Conservation (phyloP, 2,113 vertebrate species). For the Hypomesus transpacificus region DNA sequence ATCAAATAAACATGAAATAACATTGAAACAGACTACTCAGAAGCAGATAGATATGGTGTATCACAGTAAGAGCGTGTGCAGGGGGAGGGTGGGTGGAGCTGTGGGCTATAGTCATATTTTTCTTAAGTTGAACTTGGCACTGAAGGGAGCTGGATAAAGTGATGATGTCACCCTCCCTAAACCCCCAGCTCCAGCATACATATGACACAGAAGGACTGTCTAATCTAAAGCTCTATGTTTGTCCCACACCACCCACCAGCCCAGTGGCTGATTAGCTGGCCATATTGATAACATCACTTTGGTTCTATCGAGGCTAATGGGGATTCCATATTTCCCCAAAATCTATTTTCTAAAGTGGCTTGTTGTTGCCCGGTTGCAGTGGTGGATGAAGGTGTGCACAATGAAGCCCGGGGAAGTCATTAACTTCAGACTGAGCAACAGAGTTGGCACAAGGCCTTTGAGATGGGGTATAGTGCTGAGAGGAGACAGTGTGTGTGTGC, state of each 20-base stretch:
- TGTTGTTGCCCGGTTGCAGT: slow-evolving; percentile 46
- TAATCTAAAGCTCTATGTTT: background rate
- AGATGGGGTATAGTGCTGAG: slow-evolving; percentile 1
- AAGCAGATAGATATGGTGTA: no score
- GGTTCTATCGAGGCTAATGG: slow-evolving; percentile 27
- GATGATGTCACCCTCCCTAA: background rate
- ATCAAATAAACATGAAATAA: no score
- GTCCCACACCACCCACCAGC: background rate
- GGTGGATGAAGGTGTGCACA: background rate
- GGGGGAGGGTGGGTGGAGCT: no score
- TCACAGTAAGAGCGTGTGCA: no score
- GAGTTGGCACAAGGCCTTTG: slow-evolving; percentile 53
- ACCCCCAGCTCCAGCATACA: background rate
- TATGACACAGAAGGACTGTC: background rate
- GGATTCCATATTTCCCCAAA: slow-evolving; percentile 44
- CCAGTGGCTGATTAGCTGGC: slow-evolving; percentile 30
- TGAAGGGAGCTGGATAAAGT: slow-evolving; percentile 18
- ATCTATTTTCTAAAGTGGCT: slow-evolving; percentile 57
- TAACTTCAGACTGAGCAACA: slow-evolving; percentile 49
- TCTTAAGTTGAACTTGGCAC: background rate
- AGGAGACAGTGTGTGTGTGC: no score
- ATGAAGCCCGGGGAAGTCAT: slow-evolving; percentile 57
- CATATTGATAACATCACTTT: slow-evolving; percentile 25
- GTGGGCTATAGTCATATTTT: background rate
- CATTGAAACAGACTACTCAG: no score